Evolutionary conservation across 2,888 invertebrate species (phyloP), one percentile per base, ranked within the genome.

Genomic region (Diaperis boleti): DNA sequence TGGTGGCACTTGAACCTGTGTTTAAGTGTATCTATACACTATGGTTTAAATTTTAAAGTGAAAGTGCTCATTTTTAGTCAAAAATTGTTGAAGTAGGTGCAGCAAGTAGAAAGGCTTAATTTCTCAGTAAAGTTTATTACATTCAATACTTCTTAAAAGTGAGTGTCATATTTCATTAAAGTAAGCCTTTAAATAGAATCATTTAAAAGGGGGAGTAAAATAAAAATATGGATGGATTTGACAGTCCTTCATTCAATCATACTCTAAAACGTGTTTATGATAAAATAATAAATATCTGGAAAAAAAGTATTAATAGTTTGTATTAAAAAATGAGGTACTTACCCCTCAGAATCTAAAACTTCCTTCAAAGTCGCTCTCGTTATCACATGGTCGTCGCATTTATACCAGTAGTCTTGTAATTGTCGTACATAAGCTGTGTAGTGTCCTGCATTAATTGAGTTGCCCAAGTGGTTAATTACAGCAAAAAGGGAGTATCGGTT

Each of bases 401-500:
- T 95, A 81, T 95, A 98, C 96, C 96, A 96, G 77, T 90, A 90
- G 71, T 94, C 91, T 72, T 91, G 88, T 83, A 95, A 93, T 79
- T 96, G 96, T n/a, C 97, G 85, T 67, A 99, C 94, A 80, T 92
- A 98, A 7, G 96, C 95, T 20, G 95, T 96, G 79, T 98, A 99
- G 82, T 99, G 96, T 0, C 98, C 98, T 1, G 92, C 91, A 78
- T 96, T 95, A 61, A 96, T 86, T 1, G 94, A 93, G 54, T 72
- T 71, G 0, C 98, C 98, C 73, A 92, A 86, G 80, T 99, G 98
- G 80, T 97, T 98, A 55, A 99, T 95, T 49, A 99, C 98, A 11
- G 97, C 98, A 83, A 97, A 98, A 70, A 98, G 81, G 0, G 94
- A 94, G 82, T 98, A 98, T 68, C 95, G 89, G 74, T 90, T 92